Evolutionary conservation across 2,888 invertebrate species (phyloP).

Genomic region (Notocelia uddmanniana): DNA sequence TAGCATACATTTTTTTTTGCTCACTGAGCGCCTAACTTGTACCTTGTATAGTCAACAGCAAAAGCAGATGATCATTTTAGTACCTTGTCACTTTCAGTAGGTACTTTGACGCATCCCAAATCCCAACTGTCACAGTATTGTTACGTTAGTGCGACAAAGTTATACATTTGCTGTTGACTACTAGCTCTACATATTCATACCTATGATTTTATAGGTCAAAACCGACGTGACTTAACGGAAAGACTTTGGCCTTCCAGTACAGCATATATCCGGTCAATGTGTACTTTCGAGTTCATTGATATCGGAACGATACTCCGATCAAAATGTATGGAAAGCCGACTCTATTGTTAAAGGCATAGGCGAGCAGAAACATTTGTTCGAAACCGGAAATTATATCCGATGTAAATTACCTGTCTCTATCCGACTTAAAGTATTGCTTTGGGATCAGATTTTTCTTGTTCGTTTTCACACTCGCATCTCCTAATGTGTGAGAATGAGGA

Average conservation of each 20-base stretch:
- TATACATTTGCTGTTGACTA: no score
- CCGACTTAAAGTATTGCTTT: neutral
- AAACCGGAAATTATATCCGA: neutral
- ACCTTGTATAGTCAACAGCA: no score
- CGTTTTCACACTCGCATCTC: no score
- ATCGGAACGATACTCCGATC: neutral
- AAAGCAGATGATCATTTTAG: no score
- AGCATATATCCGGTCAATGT: slow-evolving; percentile 20
- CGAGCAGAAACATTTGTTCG: neutral
- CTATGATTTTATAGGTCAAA: neutral
- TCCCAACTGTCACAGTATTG: no score
- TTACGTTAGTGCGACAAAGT: no score
- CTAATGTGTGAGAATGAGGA: no score
- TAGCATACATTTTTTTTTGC: neutral
- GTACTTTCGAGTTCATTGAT: slow-evolving; percentile 15
- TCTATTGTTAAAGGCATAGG: neutral
- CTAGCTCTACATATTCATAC: neutral
- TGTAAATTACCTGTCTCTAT: neutral
- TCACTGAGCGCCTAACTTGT: no score
- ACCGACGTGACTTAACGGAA: slow-evolving; percentile 13
- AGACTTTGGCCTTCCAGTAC: neutral
- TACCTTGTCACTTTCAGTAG: no score
- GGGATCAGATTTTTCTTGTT: neutral
- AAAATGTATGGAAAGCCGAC: neutral
- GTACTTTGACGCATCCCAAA: no score